Evolutionary conservation across 2,888 invertebrate genomes (phyloP), one percentile per base, ranked within the genome.

Genomic region (Limnephilus rhombicus): DNA sequence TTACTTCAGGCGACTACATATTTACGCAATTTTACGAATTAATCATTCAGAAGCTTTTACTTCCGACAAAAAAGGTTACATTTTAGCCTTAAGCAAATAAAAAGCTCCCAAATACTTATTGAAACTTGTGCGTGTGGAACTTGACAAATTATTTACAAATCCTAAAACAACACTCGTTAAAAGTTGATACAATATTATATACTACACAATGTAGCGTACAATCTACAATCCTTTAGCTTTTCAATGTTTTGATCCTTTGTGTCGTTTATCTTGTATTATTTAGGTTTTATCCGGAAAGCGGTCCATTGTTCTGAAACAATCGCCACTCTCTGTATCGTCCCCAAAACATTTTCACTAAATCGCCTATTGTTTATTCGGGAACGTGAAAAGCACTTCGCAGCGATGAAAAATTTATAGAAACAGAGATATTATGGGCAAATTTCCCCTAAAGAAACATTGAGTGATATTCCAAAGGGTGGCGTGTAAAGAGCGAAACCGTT

Each of bases 371-470:
- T 88, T 88, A 88, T 88, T 88, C 80, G 18, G 29, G 88, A 88
- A 88, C 88, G 53, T 68, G 88, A 88, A 88, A 88, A 88, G 88
- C 88, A 88, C 88, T 88, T 88, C 68, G 88, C 68, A 37, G 88
- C 29, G 53, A 88, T 88, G 88, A 88, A 88, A 88, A 88, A 88
- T 88, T 29, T 88, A 88, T 88, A 53, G 85, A 88, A 88, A 88
- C 15, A 68, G 88, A 68, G 88, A 34, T 68, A 88, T 88, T 88
- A 88, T 53, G 68, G 88, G 15, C 24, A 88, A 88, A 68, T 68
- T 49, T 68, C 53, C 68, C 88, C 68, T 31, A 68, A 68, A 88
- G n/a, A 85, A 85, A 85, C 45, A 85, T 45, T 37, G 85, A 41
- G 45, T 85, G 85, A 85, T 85, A 41, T 45, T 85, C 11, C 13